Evolutionary conservation across 2,888 invertebrate species (phyloP).

Genomic region (Ormia ochracea): DNA sequence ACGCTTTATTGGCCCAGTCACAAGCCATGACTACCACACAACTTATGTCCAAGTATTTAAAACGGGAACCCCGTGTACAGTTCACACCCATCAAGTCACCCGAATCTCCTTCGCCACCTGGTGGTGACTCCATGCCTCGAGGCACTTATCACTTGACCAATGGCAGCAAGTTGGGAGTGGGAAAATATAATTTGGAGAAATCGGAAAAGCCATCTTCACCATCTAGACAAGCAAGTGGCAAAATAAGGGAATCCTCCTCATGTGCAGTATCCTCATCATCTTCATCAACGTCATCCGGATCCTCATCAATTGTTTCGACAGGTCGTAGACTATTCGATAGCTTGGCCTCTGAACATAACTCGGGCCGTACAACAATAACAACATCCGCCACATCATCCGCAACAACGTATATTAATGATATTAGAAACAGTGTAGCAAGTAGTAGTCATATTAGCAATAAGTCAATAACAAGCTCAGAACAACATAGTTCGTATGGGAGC

Average conservation of each 20-base stretch:
- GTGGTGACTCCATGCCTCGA: slow-evolving; percentile 69
- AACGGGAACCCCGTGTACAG: slow-evolving; percentile 75
- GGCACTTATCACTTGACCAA: slow-evolving; percentile 73
- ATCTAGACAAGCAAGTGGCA: slow-evolving; percentile 69
- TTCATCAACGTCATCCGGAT: slow-evolving; percentile 65
- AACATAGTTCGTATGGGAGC: slow-evolving; percentile 68
- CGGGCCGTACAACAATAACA: slow-evolving; percentile 60
- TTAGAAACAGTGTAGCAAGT: slow-evolving; percentile 70
- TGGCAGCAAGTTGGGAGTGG: slow-evolving; percentile 47
- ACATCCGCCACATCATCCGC: slow-evolving; percentile 66
- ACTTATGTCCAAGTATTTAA: slow-evolving; percentile 75
- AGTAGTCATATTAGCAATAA: slow-evolving; percentile 68
- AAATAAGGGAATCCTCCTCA: slow-evolving; percentile 62
- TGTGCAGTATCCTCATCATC: slow-evolving; percentile 63
- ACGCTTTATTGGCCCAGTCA: slow-evolving; percentile 75
- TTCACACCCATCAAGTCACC: slow-evolving; percentile 75
- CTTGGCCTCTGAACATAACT: slow-evolving; percentile 69
- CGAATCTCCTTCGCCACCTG: slow-evolving; percentile 75
- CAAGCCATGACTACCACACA: slow-evolving; percentile 76
- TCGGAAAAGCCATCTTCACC: slow-evolving; percentile 70
- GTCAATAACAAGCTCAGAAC: slow-evolving; percentile 72
- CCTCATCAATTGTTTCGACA: slow-evolving; percentile 70
- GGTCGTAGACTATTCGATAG: slow-evolving; percentile 73
- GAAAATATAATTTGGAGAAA: slow-evolving; percentile 64
- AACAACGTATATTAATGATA: slow-evolving; percentile 70